Conservation (phyloP, 2,113 vertebrate genomes). For the Galbula dea region DNA sequence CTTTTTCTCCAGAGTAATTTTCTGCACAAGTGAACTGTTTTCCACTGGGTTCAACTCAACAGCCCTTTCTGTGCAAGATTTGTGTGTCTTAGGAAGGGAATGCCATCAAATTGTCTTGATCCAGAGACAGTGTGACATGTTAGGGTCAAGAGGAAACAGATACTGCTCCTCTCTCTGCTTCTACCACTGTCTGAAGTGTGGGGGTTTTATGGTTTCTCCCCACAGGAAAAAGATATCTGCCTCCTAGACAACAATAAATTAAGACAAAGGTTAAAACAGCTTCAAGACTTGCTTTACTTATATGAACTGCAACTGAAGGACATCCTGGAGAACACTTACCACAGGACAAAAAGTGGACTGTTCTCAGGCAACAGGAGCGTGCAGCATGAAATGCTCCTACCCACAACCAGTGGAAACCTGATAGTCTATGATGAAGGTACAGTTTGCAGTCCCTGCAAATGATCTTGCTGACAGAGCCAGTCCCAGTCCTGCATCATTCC, state of each 20-base stretch:
- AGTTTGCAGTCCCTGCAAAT: neutral
- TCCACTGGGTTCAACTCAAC: neutral
- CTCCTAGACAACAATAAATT: constrained; percentile 73
- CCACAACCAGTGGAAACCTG: constrained; percentile 77
- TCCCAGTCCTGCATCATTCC: fast-evolving
- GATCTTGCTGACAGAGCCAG: neutral
- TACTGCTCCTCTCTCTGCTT: neutral
- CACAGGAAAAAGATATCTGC: constrained; percentile 74
- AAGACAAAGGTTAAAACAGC: constrained; percentile 71
- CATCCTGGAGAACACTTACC: constrained; percentile 74
- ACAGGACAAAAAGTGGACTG: constrained; percentile 58
- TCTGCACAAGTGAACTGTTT: neutral
- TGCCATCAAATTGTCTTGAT: neutral
- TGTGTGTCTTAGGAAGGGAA: neutral
- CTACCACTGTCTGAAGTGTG: neutral
- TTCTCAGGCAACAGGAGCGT: neutral
- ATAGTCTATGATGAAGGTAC: constrained; percentile 86
- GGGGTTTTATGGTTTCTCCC: neutral
- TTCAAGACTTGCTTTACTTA: constrained; percentile 77
- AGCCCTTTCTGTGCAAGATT: neutral
- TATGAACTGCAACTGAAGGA: constrained; percentile 77
- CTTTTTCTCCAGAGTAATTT: neutral
- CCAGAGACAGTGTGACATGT: neutral
- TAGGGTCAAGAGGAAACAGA: neutral
- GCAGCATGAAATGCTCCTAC: neutral